These are phyloP conservation scores for Strigops habroptila DNA, from an alignment of 2,113 vertebrate species.

Conservation along the genomic window DNA sequence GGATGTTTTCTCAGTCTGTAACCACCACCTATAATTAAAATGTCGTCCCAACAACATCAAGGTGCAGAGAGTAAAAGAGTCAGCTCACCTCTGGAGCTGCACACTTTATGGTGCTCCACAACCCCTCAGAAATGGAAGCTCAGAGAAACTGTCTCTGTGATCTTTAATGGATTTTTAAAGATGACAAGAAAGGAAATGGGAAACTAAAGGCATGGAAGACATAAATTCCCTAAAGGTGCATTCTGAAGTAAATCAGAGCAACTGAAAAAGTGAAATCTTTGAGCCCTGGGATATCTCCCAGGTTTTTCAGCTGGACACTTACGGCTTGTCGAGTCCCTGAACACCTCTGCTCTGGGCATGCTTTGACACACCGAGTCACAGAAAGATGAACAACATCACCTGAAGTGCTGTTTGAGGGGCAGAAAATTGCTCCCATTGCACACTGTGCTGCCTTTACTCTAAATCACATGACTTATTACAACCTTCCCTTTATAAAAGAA, in stretches of 20 bases:
- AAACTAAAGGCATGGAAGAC: slow-evolving; percentile 79
- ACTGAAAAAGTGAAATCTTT: slow-evolving; percentile 85
- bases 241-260: slow-evolving; percentile 91
- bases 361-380: slow-evolving; percentile 89
- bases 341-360: slow-evolving; percentile 79
- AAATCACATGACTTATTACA: slow-evolving; percentile 79
- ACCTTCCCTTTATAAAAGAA: slow-evolving; percentile 77
- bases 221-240: slow-evolving; percentile 89
- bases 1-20: slow-evolving; percentile 43
- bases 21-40: slow-evolving; percentile 68
- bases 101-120: slow-evolving; percentile 64
- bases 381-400: slow-evolving; percentile 95
- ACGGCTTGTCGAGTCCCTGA: slow-evolving; percentile 84
- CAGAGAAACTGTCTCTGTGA: slow-evolving; percentile 74
- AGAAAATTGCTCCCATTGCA: slow-evolving; percentile 96
- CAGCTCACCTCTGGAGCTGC: slow-evolving; percentile 55
- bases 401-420: slow-evolving; percentile 90
- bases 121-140: slow-evolving; percentile 72
- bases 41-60: slow-evolving; percentile 46
- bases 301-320: slow-evolving; percentile 86
- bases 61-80: slow-evolving; percentile 48
- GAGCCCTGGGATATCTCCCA: slow-evolving; percentile 85
- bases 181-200: slow-evolving; percentile 84
- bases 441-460: slow-evolving; percentile 76
- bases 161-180: slow-evolving; percentile 88